These are phyloP conservation scores for Ditula angustiorana DNA, from an alignment of 2,888 invertebrate species.

Conservation along the genomic window DNA sequence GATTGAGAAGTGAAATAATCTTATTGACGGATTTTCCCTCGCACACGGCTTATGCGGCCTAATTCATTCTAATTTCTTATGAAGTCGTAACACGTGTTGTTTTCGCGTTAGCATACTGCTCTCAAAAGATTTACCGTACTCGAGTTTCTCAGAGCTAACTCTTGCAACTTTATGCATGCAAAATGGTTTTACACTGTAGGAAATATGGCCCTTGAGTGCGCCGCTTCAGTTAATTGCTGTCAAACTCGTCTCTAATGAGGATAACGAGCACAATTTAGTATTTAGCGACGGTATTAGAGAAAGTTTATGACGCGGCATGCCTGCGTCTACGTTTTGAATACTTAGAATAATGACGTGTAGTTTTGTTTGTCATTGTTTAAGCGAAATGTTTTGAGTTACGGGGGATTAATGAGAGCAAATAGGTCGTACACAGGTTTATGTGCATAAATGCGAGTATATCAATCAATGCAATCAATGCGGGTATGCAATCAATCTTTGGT, in stretches of 20 bases:
- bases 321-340: neutral
- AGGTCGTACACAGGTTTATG: no score
- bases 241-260: slow-evolving; percentile 75
- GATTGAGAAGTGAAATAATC: no score
- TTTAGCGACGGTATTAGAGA: slow-evolving; percentile 50
- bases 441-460: no score
- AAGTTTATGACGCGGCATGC: slow-evolving; percentile 38
- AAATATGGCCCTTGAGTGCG: slow-evolving; percentile 73
- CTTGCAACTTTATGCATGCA: slow-evolving; percentile 72
- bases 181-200: slow-evolving; percentile 71
- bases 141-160: slow-evolving; percentile 52
- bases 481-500: no score
- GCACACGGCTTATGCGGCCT: no score
- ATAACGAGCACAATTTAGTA: slow-evolving; percentile 51
- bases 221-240: slow-evolving; percentile 76
- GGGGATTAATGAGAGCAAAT: no score
- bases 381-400: no score
- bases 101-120: neutral
- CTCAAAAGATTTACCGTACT: slow-evolving; percentile 26
- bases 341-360: neutral
- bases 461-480: no score
- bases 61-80: no score
- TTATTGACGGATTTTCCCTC: no score
- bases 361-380: neutral
- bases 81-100: no score